phyloP scores from a whole-genome alignment of 53 echinoderm and acorn worm genomes.

The Echinarachnius parma region DNA sequence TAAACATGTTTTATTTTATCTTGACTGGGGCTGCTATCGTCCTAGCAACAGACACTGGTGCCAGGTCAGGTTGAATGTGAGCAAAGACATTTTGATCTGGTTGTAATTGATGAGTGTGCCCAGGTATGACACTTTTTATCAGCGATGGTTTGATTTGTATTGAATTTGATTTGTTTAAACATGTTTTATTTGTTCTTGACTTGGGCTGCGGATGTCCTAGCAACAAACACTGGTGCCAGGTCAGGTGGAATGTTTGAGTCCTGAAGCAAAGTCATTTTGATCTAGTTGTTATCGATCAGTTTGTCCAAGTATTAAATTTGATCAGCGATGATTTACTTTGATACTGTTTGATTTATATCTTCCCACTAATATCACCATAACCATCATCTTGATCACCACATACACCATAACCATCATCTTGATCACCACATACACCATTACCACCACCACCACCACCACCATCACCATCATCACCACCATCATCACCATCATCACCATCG shows the following conservation, averaged over 20 bases:
- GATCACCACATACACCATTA: too few relatives aligned
- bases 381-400: too few relatives aligned
- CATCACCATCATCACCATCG: constrained; percentile 2
- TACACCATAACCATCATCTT: too few relatives aligned
- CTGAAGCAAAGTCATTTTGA: constrained; percentile 84
- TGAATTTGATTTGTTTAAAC: too few relatives aligned
- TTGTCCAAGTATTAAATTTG: too few relatives aligned
- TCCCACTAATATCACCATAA: too few relatives aligned
- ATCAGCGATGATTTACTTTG: too few relatives aligned
- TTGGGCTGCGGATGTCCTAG: constrained; percentile 82
- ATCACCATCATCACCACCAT: neutral
- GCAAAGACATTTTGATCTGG: constrained; percentile 83
- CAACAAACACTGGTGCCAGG: constrained; percentile 86
- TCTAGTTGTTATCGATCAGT: constrained; percentile 90
- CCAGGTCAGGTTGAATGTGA: constrained; percentile 64
- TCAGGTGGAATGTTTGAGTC: constrained; percentile 59
- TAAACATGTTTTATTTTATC: too few relatives aligned
- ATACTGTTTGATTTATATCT: too few relatives aligned
- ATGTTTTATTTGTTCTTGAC: too few relatives aligned
- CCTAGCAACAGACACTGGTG: constrained; percentile 89
- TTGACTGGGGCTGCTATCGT: constrained; percentile 77
- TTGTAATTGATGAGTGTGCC: constrained; percentile 95
- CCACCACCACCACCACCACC: neutral
- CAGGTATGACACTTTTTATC: too few relatives aligned
- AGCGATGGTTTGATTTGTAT: too few relatives aligned